Conservation (phyloP, 2,797 vertebrate species). For the Pseudochaenichthys georgianus region DNA sequence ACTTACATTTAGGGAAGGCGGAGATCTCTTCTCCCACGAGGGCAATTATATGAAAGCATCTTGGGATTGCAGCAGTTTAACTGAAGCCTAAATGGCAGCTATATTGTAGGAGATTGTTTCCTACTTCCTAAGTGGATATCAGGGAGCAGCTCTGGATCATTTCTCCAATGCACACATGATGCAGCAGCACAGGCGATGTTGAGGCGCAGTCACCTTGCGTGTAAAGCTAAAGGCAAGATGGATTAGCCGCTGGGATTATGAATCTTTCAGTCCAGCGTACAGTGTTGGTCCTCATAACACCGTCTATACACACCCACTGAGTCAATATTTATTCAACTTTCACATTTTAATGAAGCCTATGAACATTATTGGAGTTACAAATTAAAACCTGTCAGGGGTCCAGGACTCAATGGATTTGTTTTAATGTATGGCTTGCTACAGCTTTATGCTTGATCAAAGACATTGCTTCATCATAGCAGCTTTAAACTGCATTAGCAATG, state of each 20-base stretch:
- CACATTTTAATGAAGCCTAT: constrained; percentile 43
- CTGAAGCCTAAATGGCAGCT: constrained; percentile 53
- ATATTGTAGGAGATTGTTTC: constrained; percentile 38
- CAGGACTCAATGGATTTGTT: constrained; percentile 18
- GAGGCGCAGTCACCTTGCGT: constrained; percentile 40
- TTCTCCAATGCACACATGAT: constrained; percentile 37
- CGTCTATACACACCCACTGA: constrained; percentile 8
- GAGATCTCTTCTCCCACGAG: constrained; percentile 46
- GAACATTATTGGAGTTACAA: constrained; percentile 30
- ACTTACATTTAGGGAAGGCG: constrained; percentile 48
- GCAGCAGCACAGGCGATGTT: constrained; percentile 37
- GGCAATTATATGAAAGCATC: constrained; percentile 44
- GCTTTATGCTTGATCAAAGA: constrained; percentile 18
- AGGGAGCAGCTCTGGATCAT: constrained; percentile 55
- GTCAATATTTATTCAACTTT: constrained; percentile 49
- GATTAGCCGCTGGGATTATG: constrained; percentile 51
- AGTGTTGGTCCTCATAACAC: constrained; percentile 10
- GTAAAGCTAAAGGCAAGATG: constrained; percentile 51
- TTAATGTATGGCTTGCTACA: constrained; percentile 2
- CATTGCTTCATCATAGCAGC: neutral
- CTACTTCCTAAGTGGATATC: constrained; percentile 61
- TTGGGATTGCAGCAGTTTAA: constrained; percentile 59
- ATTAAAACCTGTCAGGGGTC: constrained; percentile 25
- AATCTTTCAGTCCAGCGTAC: constrained; percentile 37
- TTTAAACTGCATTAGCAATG: neutral